A percentile compares a stretch with the other conserved stretches of the same genome.
These are phyloP conservation scores for Tokudaia tokunoshimensis DNA, from an alignment of 2,797 vertebrate species.

Conservation along the genomic window DNA sequence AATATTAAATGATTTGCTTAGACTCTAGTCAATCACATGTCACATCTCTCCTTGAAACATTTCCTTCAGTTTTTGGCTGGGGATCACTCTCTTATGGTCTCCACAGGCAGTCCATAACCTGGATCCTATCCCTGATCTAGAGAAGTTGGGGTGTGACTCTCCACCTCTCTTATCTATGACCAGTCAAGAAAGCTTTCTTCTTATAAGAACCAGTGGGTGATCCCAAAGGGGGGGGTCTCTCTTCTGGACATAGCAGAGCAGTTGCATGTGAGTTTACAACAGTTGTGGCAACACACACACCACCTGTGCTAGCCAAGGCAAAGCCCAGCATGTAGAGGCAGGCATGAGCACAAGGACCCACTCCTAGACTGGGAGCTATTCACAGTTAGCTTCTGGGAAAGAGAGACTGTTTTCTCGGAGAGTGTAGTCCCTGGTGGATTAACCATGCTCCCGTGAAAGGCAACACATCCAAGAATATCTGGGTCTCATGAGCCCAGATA, in stretches of 20 bases:
- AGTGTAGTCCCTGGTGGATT: neutral
- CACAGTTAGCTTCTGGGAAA: neutral
- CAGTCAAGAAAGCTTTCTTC: too few species aligned
- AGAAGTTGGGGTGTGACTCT: neutral
- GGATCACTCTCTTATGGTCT: neutral
- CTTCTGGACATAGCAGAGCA: neutral
- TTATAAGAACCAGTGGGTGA: neutral
- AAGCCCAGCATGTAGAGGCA: neutral
- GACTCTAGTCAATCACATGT: neutral
- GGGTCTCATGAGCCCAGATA: neutral
- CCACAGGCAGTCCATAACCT: neutral
- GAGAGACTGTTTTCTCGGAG: neutral
- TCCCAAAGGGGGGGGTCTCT: neutral
- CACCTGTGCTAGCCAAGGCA: neutral
- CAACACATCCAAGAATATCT: neutral
- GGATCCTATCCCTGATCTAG: neutral
- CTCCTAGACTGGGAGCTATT: neutral
- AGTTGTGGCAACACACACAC: too few species aligned
- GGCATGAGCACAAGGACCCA: neutral
- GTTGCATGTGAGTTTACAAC: too few species aligned
- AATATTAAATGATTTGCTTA: conserved; percentile 4
- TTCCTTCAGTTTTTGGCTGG: too few species aligned
- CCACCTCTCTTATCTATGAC: neutral
- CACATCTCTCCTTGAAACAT: neutral
- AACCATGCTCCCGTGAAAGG: neutral